A percentile compares a stretch with the other conserved stretches of the same genome.
Evolutionary conservation across 2,888 invertebrate species (phyloP).

Genomic region (Orthosia gothica): DNA sequence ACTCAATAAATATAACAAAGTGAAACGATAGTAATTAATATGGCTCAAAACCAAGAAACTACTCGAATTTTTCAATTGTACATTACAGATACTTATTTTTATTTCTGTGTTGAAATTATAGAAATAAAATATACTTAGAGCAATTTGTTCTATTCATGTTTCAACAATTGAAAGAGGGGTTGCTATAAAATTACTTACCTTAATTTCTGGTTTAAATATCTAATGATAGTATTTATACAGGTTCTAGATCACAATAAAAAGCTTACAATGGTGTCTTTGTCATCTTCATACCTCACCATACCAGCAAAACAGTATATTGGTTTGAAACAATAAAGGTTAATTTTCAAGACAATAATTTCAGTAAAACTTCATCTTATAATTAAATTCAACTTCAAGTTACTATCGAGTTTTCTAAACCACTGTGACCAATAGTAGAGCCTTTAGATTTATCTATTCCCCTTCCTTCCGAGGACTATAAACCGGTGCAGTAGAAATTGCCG

Average conservation of each 20-base stretch:
- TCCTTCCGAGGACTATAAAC: constrained; percentile 75
- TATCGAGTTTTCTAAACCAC: constrained; percentile 31
- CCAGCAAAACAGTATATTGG: too few relatives aligned
- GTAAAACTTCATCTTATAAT: too few relatives aligned
- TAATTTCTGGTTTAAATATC: not conserved
- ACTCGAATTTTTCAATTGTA: constrained; percentile 6
- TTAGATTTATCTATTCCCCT: constrained; percentile 69
- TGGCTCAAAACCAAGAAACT: constrained; percentile 19
- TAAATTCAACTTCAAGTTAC: constrained; percentile 1
- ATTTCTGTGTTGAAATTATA: not conserved
- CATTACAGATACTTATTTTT: not conserved
- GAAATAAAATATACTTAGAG: not conserved
- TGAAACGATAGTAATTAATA: constrained; percentile 25
- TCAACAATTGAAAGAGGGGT: not conserved
- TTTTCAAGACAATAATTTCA: not conserved
- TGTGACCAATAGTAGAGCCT: constrained; percentile 54
- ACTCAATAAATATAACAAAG: constrained; percentile 1
- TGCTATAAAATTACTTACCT: not conserved
- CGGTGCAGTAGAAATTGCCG: constrained; percentile 77
- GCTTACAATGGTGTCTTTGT: too few relatives aligned
- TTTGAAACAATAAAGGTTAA: too few relatives aligned
- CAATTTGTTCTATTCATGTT: not conserved
- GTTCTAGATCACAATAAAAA: not conserved
- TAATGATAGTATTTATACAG: too few relatives aligned
- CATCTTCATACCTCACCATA: too few relatives aligned